Evolutionary conservation across 2,113 vertebrate genomes (phyloP), one percentile per base, ranked within the genome.

Genomic region (Aviceda subcristata): DNA sequence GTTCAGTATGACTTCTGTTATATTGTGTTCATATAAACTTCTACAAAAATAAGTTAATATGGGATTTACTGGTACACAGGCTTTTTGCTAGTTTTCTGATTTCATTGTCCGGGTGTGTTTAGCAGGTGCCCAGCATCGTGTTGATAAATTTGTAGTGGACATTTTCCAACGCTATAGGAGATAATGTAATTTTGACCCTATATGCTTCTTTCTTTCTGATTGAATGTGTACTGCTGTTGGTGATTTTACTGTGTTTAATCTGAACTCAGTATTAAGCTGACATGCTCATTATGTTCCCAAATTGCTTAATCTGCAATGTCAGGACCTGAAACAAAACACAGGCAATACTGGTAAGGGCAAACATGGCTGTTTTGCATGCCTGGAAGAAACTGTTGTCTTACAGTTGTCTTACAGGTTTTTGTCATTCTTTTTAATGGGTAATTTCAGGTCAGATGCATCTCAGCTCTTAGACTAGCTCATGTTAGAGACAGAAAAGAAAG

Each of bases 311-410:
- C 57, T 83, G 63, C 57, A 51, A 34, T 32, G 63, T 38, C 89
- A 56, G 62, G 53, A 68, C 57, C 62, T 59, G 55, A 83, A 83
- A 90, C 21, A 62, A 85, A 90, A 46, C 55, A n/a, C n/a, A 6
- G 82, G 71, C 56, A n/a, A 8, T 11, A 29, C 38, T 36, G 67
- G 64, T 30, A 41, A 80, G 46, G 48, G 71, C 0, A 0, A 90
- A 62, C 20, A 4, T 0, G 6, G 67, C 82, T 93, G 60, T 7
- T 93, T 60, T 78, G 75, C 60, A n/a, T 74, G 41, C 75, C 88
- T 92, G 83, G 83, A 77, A 93, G 78, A 94, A 93, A 76, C 27
- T 27, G 36, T 12, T 96, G 60, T 13, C 43, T 93, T 55, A 45
- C 29, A 82, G 74, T 74, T 74, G 60, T 55, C 81, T 63, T 89